Percentiles rank a stretch among this genome's conserved stretches.
These are phyloP conservation scores for Penaeus chinensis DNA, from an alignment of 1,140 invertebrate species.

Conservation along the genomic window DNA sequence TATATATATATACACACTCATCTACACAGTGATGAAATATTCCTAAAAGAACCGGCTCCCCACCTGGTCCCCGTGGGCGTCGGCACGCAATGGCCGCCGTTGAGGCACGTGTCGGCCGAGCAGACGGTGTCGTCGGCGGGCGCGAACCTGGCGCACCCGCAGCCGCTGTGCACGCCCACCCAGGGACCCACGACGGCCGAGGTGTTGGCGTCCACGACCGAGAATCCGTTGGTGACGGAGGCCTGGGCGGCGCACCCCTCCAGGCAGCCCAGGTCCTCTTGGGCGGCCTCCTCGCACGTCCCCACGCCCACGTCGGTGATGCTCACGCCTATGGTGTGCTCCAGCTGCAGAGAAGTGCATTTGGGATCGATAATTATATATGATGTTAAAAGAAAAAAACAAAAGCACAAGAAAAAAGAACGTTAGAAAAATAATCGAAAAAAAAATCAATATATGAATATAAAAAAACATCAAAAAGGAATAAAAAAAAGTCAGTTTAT, in stretches of 20 bases:
- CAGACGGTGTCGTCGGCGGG: not conserved
- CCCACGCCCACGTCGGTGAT: slow-evolving; percentile 5
- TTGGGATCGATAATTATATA: too few species aligned
- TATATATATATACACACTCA: not conserved
- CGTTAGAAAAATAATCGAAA: too few species aligned
- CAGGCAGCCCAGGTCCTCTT: not conserved
- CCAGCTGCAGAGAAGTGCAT: not conserved
- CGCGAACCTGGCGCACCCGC: not conserved
- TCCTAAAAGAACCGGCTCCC: not conserved
- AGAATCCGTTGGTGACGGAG: not conserved
- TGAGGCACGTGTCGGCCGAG: slow-evolving; percentile 32
- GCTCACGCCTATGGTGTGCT: slow-evolving; percentile 12
- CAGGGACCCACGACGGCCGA: slow-evolving; percentile 34
- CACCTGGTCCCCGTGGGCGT: slow-evolving; percentile 6
- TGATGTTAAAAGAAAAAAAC: too few species aligned
- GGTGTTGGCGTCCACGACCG: slow-evolving; percentile 36
- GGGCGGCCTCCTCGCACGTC: slow-evolving; percentile 4
- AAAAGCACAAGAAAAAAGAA: too few species aligned
- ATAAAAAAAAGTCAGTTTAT: too few species aligned
- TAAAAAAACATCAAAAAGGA: too few species aligned
- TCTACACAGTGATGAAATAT: not conserved
- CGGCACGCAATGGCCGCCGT: slow-evolving; percentile 23
- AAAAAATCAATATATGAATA: too few species aligned
- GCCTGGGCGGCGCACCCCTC: slow-evolving; percentile 12
- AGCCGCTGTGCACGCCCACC: slow-evolving; percentile 6